Conservation (phyloP, 2,888 invertebrate species). For the Dryobota labecula region DNA sequence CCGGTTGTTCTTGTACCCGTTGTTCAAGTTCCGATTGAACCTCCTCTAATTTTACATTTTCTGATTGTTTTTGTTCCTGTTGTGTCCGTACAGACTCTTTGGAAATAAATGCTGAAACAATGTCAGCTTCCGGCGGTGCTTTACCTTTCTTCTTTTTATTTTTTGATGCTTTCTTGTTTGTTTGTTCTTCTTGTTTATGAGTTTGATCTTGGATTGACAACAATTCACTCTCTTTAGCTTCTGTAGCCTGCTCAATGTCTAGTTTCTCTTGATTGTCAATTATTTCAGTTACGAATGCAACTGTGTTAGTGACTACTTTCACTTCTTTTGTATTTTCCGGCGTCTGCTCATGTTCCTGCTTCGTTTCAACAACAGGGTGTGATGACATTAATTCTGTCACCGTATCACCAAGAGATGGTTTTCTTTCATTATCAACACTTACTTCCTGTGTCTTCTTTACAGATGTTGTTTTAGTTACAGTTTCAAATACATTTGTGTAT, state of each 20-base stretch:
- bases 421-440: conserved; percentile 1
- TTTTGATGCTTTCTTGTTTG: conserved; percentile 45
- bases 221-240: conserved; percentile 23
- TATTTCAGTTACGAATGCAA: conserved; percentile 1
- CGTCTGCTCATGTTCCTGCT: conserved; percentile 2
- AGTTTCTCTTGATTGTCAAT: not conserved
- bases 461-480: conserved; percentile 5
- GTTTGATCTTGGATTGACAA: conserved; percentile 6
- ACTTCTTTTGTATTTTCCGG: not conserved
- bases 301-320: not conserved
- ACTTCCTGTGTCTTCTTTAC: conserved; percentile 3
- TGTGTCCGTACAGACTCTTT: conserved; percentile 36
- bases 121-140: conserved; percentile 28
- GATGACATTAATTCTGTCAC: not conserved
- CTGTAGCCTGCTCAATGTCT: not conserved
- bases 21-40: not conserved
- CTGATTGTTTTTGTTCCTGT: conserved; percentile 5
- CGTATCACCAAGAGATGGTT: conserved; percentile 4
- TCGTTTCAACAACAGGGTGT: conserved; percentile 1
- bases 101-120: conserved; percentile 27
- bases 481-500: conserved; percentile 23
- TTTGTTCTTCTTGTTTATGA: conserved; percentile 18
- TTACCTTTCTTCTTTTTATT: conserved; percentile 58
- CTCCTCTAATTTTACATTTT: conserved; percentile 2
- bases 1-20: not conserved